A percentile compares a stretch with the other conserved stretches of the same genome.
Evolutionary conservation across 1,140 invertebrate genomes (phyloP).

Genomic region (Chrysopa pallens): DNA sequence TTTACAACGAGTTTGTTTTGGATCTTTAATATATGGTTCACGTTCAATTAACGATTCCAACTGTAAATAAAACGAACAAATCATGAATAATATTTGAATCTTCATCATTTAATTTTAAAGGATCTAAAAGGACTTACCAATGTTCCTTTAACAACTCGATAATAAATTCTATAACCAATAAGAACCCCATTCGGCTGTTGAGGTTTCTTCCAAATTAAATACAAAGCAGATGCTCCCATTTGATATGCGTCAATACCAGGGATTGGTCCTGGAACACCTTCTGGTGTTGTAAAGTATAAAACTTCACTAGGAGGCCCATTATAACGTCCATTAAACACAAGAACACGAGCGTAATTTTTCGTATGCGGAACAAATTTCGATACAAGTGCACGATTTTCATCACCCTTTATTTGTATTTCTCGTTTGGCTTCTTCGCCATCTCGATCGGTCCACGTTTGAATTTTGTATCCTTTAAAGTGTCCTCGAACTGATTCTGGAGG

Average conservation of each 20-base stretch:
- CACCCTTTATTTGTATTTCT: slow-evolving; percentile 62
- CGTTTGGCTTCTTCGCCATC: slow-evolving; percentile 53
- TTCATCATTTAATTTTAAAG: not conserved
- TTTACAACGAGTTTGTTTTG: slow-evolving; percentile 59
- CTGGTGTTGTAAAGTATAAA: slow-evolving; percentile 72
- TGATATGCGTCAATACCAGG: slow-evolving; percentile 61
- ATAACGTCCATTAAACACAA: slow-evolving; percentile 79
- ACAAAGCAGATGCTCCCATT: slow-evolving; percentile 74
- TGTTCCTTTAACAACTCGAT: slow-evolving; percentile 60
- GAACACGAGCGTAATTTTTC: slow-evolving; percentile 75
- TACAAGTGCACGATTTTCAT: slow-evolving; percentile 52
- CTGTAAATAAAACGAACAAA: not conserved
- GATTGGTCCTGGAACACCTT: slow-evolving; percentile 85
- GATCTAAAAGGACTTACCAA: slow-evolving; percentile 27
- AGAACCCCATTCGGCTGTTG: slow-evolving; percentile 83
- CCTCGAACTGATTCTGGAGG: slow-evolving; percentile 56
- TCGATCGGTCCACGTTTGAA: slow-evolving; percentile 82
- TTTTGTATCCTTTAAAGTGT: slow-evolving; percentile 91
- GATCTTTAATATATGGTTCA: slow-evolving; percentile 56
- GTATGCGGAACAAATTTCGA: slow-evolving; percentile 76
- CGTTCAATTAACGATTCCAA: slow-evolving; percentile 38
- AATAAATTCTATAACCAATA: slow-evolving; percentile 85
- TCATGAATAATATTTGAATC: too few species aligned
- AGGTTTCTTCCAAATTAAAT: slow-evolving; percentile 82
- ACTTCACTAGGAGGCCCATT: slow-evolving; percentile 77